phyloP scores from a whole-genome alignment of 1,140 invertebrate species.

The Drosophila watanabei region DNA sequence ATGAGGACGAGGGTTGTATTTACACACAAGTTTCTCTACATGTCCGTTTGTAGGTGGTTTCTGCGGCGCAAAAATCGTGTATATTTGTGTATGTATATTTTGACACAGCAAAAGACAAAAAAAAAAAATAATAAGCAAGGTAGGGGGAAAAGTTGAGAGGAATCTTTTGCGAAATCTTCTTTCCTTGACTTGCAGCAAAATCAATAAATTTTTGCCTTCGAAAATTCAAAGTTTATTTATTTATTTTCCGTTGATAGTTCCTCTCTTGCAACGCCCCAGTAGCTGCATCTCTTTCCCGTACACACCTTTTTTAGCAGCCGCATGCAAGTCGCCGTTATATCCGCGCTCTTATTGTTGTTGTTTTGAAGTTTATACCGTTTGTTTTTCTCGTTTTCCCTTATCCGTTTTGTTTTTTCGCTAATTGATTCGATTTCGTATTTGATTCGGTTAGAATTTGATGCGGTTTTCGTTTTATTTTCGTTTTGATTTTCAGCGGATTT shows the following conservation, averaged over 20 bases:
- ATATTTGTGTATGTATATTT: conserved; percentile 41
- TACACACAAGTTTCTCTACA: conserved; percentile 68
- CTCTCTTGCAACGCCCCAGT: background rate
- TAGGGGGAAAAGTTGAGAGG: conserved; percentile 19
- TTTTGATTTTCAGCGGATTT: conserved; percentile 53
- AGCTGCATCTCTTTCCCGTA: conserved; percentile 35
- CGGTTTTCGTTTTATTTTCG: conserved; percentile 33
- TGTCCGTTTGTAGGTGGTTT: conserved; percentile 54
- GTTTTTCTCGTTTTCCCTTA: background rate
- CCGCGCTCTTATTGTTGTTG: conserved; percentile 44
- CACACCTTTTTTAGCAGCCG: conserved; percentile 79
- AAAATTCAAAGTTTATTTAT: conserved; percentile 30
- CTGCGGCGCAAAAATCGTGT: conserved; percentile 23
- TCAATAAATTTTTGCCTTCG: conserved; percentile 42
- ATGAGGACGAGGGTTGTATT: conserved; percentile 83
- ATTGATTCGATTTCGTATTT: conserved; percentile 37
- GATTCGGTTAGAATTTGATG: conserved; percentile 31
- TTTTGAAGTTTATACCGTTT: conserved; percentile 24
- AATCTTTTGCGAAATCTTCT: conserved; percentile 58
- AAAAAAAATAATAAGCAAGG: background rate
- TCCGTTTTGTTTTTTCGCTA: conserved; percentile 8
- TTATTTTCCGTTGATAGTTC: conserved; percentile 22
- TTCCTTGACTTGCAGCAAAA: conserved; percentile 33
- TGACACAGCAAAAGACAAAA: conserved; percentile 9
- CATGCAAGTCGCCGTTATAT: conserved; percentile 68